Evolutionary conservation across 2,888 invertebrate genomes (phyloP).

Genomic region (Scaptomyza reducta): DNA sequence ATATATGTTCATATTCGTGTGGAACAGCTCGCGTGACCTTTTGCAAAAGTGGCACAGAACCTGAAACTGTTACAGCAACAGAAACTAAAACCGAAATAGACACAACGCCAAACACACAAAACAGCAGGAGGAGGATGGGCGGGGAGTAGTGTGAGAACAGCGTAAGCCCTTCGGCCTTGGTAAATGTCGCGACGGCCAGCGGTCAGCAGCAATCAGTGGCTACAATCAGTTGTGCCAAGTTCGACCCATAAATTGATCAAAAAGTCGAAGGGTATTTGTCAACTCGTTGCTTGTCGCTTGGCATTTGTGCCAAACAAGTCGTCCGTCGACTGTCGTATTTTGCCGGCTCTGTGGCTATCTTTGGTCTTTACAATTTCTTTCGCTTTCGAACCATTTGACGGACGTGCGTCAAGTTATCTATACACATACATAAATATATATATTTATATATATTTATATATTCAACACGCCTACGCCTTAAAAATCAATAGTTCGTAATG

Average conservation of each 20-base stretch:
- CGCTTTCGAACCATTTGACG: conserved; percentile 58
- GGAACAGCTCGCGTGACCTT: conserved; percentile 59
- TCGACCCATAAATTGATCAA: conserved; percentile 73
- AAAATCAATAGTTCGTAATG: conserved; percentile 73
- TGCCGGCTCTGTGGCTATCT: conserved; percentile 24
- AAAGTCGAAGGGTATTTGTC: conserved; percentile 79
- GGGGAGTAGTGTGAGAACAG: background rate
- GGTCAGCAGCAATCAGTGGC: conserved; percentile 65
- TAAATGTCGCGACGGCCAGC: conserved; percentile 36
- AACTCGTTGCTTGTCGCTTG: conserved; percentile 63
- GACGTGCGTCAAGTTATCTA: conserved; percentile 75
- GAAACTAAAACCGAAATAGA: conserved; percentile 5
- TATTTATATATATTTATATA: too few species aligned
- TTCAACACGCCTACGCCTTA: conserved; percentile 18
- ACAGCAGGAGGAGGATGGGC: background rate
- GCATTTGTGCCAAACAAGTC: conserved; percentile 24
- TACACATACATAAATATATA: background rate
- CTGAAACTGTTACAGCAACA: conserved; percentile 6
- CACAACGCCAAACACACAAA: background rate
- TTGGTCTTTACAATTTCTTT: conserved; percentile 28
- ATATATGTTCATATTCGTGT: background rate
- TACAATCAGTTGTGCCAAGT: conserved; percentile 70
- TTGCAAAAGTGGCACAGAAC: conserved; percentile 61
- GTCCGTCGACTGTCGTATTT: conserved; percentile 18
- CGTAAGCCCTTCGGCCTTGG: conserved; percentile 74